Conservation (phyloP, 2,797 vertebrate species). For the Allobates femoralis region DNA sequence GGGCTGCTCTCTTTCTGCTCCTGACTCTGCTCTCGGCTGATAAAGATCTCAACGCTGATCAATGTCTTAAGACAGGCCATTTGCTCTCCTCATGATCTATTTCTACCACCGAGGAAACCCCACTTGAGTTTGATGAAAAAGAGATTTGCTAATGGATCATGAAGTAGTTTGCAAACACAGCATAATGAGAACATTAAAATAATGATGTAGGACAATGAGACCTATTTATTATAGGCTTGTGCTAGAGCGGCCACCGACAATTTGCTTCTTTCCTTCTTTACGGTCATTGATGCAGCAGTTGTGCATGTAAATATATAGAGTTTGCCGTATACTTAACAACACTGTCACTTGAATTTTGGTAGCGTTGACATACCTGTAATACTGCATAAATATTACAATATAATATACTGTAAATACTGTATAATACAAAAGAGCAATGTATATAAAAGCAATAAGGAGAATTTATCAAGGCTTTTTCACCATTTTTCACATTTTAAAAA, state of each 20-base stretch:
- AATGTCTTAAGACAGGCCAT: constrained; percentile 59
- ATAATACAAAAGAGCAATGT: no score
- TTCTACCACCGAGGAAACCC: constrained; percentile 35
- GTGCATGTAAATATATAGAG: not conserved
- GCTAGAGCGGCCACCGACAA: not conserved
- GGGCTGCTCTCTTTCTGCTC: constrained; percentile 69
- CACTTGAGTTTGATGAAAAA: constrained; percentile 46
- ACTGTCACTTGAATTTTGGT: not conserved
- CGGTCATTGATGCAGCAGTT: not conserved
- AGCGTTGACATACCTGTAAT: not conserved
- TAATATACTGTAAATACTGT: no score
- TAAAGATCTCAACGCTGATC: constrained; percentile 73
- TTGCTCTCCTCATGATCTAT: constrained; percentile 57
- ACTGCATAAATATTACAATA: not conserved
- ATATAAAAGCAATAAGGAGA: no score
- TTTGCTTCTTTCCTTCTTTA: not conserved
- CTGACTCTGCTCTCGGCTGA: constrained; percentile 73
- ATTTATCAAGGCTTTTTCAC: no score
- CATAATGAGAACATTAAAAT: constrained; percentile 59
- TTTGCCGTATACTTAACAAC: not conserved
- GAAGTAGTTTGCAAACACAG: constrained; percentile 55
- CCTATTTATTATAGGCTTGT: constrained; percentile 47
- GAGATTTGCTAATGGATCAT: constrained; percentile 56
- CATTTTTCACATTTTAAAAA: no score
- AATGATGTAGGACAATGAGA: constrained; percentile 47